Base-by-base conservation (phyloP, 2,113 vertebrate genomes). In the Istiophorus platypterus region DNA sequence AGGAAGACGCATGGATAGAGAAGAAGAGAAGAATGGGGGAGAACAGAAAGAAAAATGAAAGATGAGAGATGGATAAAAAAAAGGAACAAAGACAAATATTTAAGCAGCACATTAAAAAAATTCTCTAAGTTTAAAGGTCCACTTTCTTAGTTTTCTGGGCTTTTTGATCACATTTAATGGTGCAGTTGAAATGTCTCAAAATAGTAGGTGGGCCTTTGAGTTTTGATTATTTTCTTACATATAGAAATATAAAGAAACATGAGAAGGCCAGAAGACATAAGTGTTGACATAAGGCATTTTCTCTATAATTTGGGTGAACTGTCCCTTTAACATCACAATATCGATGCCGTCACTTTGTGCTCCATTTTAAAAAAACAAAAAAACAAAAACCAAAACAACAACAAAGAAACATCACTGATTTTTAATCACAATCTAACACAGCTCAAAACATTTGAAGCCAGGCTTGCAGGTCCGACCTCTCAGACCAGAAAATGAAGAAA, bases 401-500 rank as follows among this genome's bases (percentile, higher is more conserved):
- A 29, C 22, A 81, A 81, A 78, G 72, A 80, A 29, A 78, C 70
- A 69, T 85, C n/a, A 59, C 9, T 80, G 27, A 76, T 76, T 91
- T 34, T 93, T 89, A 91, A 81, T 92, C 78, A 80, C 58, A 85
- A 83, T 39, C 45, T 34, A 71, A 41, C 51, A 80, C 42, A 86
- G 56, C 27, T 51, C 26, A 70, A 56, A 81, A 87, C 63, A 51
- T 88, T 4, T 80, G 72, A 24, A 26, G 29, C 34, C 41, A 51
- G 20, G 37, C 37, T 51, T 12, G 31, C 45, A 13, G 57, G 39
- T 47, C 22, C 4, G 69, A 62, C 34, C 34, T 41, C 34, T 15
- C 17, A 26, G 26, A 37, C 78, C 68, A 49, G 37, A 78, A 62
- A 85, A 59, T n/a, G 61, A 68, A 65, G 13, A 5, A 49, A 69